Base-by-base conservation (phyloP, 2,888 invertebrate genomes). In the Unio delphinus region DNA sequence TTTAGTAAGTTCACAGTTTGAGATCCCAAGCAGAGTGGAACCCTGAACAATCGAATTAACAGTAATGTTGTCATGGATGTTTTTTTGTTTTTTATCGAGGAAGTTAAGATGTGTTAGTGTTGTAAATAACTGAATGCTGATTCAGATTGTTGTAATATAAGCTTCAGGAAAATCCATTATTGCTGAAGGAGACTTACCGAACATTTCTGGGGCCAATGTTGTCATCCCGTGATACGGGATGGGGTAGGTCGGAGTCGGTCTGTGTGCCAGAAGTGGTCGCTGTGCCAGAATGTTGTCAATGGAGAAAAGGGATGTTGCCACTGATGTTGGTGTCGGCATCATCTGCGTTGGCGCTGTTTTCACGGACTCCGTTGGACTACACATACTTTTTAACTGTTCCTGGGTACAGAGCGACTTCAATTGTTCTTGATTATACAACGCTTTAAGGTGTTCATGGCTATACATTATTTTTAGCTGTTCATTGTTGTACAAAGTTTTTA, bases 201-300 rank as follows among this genome's bases (percentile, higher is more conserved):
- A 73, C 75, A 75, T 75, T 65, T 78, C 78, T 55, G 75, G 72
- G 28, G 75, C 70, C 34, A 78, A 65, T 55, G 74, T 73, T 8
- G 73, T 73, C 61, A 78, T 57, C 17, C 67, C 59, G 45, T 73
- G 78, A 64, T 78, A 78, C 5, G 78, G 75, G 63, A 69, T 75
- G 4, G 78, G 75, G 57, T 78, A 75, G 1, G 78, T 75, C 28
- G 75, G 78, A n/a, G 75, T 75, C 23, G 78, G 78, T 68, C 75
- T 65, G 67, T 75, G 75, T 2, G 75, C 73, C 6, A 78, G 67
- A 11, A 78, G 69, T 17, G 78, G 75, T 61, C 75, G 72, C 78
- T 75, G 75, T 20, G 75, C 72, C 59, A 78, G 61, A 17, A 78
- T 78, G 54, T 72, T 78, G 68, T 78, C 78, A 23, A 78, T 78